Evolutionary conservation across 2,888 invertebrate genomes (phyloP).

Genomic region (Diarsia brunnea): DNA sequence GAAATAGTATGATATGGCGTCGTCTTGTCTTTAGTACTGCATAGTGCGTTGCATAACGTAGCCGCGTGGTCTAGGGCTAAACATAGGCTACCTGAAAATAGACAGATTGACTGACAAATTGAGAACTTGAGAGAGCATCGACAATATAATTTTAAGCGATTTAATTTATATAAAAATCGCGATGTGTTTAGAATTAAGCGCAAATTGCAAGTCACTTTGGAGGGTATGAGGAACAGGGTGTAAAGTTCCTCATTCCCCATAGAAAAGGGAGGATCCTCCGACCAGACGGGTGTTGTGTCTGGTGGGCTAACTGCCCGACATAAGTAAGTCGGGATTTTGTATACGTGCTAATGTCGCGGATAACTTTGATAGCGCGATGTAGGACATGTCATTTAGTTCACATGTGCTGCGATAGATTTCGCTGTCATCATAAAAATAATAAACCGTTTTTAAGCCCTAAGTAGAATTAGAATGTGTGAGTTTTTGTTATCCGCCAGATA

Average conservation of each 20-base stretch:
- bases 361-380: no score
- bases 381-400: no score
- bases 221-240: no score
- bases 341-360: no score
- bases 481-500: conserved; percentile 37
- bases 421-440: conserved; percentile 9
- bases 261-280: no score
- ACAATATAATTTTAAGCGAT: not conserved
- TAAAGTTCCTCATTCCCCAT: no score
- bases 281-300: no score
- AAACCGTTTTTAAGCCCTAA: not conserved
- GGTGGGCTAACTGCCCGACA: no score
- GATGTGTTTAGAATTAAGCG: not conserved
- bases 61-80: conserved; percentile 43
- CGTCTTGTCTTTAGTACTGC: conserved; percentile 25
- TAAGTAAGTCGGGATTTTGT: no score
- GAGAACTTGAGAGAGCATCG: not conserved
- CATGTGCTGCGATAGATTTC: no score
- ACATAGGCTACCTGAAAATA: conserved; percentile 58
- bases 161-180: not conserved
- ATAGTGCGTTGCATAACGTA: conserved; percentile 44
- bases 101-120: conserved; percentile 17
- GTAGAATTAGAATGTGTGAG: not conserved
- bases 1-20: conserved; percentile 15
- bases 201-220: conserved; percentile 11